A percentile compares a stretch with the other conserved stretches of the same genome.
Evolutionary conservation across 2,113 vertebrate genomes (phyloP).

Genomic region (Nothobranchius kuhntae): DNA sequence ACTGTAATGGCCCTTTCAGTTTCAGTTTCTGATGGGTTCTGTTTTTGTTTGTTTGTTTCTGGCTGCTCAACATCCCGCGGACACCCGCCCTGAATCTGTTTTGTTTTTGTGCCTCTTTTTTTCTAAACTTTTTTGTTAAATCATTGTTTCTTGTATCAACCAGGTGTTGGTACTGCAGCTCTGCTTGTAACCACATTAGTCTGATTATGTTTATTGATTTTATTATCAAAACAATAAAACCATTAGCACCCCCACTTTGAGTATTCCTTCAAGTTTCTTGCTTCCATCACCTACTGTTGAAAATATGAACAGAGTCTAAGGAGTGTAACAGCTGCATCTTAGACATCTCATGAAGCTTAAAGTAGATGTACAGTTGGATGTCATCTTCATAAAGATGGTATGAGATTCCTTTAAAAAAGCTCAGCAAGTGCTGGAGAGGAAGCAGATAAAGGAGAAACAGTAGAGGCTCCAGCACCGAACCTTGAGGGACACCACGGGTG

Average conservation of each 20-base stretch:
- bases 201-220: slow-evolving; percentile 84
- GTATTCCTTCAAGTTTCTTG: background rate
- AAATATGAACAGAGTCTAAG: too few species aligned
- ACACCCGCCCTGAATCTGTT: slow-evolving; percentile 62
- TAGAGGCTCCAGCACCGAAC: too few species aligned
- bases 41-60: slow-evolving; percentile 59
- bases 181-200: slow-evolving; percentile 85
- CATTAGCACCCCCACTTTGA: slow-evolving; percentile 71
- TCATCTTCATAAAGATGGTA: too few species aligned
- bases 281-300: background rate
- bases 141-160: slow-evolving; percentile 77
- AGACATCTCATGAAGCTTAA: too few species aligned
- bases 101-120: slow-evolving; percentile 70
- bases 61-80: slow-evolving; percentile 59
- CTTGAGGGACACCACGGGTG: too few species aligned
- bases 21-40: slow-evolving; percentile 56
- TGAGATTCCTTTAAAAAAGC: too few species aligned
- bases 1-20: slow-evolving; percentile 66
- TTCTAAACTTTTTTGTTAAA: slow-evolving; percentile 44
- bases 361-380: too few species aligned
- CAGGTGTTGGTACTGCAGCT: slow-evolving; percentile 80
- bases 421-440: too few species aligned
- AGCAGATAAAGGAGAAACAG: too few species aligned
- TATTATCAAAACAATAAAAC: slow-evolving; percentile 82
- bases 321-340: too few species aligned